Base-by-base conservation (phyloP, 23 tunicate species). In the Diplosoma virens region DNA sequence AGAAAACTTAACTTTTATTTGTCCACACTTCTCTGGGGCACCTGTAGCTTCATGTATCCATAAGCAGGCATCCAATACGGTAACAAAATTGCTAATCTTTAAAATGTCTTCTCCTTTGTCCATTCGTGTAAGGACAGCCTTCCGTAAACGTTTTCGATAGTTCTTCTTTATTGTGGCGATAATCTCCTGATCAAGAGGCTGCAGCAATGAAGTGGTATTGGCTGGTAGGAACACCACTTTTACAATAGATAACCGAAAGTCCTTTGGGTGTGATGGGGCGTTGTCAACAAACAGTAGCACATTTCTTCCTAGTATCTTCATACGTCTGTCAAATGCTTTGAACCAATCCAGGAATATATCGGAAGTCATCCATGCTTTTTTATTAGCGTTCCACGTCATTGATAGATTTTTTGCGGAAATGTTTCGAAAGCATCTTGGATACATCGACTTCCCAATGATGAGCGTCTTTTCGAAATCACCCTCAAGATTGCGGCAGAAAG, bases 51-150 rank as follows among this genome's bases (percentile, higher is more conserved):
- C 21, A 56, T 56, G 25, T 20, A 56, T 56, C 24, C 24, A 56
- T 56, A 56, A 56, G 63, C 63, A 56, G 63, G 63, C 63, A 56
- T 56, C 63, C 63, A 56, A 25, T 56, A 56, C 63, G 25, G 63
- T 56, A 25, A 11, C 63, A 56, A 22, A 56, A 20, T 56, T 16
- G 63, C 20, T 56, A 25, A 11, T 56, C 63, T 56, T 56, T 25
- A 20, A 56, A 56, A 56, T 56, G 25, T 20, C 63, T 20, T 56
- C 14, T 41, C 24, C 63, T 56, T 20, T 56, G 63, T 56, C 24
- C 63, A 56, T 56, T 56, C 24, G 63, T 56, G 63, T 56, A 20
- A 14, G 21, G 24, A 20, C 63, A 56, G 24, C 63, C 63, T 56
- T 56, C 21, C 17, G 63, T 20, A 56, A 56, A 56, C 63, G 63